A percentile compares a stretch with the other conserved stretches of the same genome.
phyloP scores from a whole-genome alignment of 2,888 invertebrate genomes.

The Epinotia bilunana region DNA sequence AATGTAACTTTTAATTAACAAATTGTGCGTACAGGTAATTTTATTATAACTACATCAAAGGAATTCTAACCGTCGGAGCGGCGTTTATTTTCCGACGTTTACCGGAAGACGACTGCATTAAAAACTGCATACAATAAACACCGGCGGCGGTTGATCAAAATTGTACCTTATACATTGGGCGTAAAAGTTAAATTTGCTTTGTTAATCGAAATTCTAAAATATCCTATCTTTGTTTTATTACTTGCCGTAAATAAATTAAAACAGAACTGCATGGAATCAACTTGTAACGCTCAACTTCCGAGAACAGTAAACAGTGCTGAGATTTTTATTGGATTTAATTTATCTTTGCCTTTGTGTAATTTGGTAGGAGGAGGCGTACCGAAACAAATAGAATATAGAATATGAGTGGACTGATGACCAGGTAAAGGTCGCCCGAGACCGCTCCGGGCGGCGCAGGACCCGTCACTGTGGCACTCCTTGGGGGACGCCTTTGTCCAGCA shows the following conservation, averaged over 20 bases:
- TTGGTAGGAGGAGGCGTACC: not conserved
- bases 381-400: not conserved
- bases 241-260: constrained; percentile 25
- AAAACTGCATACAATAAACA: constrained; percentile 39
- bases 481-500: no score
- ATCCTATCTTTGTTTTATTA: constrained; percentile 14
- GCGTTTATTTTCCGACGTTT: constrained; percentile 33
- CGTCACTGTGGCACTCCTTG: no score
- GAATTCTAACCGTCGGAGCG: constrained; percentile 19
- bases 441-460: no score
- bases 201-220: not conserved
- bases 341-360: not conserved
- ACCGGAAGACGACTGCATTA: constrained; percentile 41
- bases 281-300: not conserved
- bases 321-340: not conserved
- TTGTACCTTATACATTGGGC: not conserved
- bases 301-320: not conserved
- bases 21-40: constrained; percentile 16
- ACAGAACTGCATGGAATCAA: constrained; percentile 10
- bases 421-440: no score
- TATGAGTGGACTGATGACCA: no score
- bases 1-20: not conserved
- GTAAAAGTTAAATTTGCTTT: not conserved
- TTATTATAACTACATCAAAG: constrained; percentile 35
- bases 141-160: not conserved